Percentiles rank a stretch among this genome's conserved stretches.
Evolutionary conservation across 2,797 vertebrate genomes (phyloP).

Genomic region (Hephaestus fuliginosus): DNA sequence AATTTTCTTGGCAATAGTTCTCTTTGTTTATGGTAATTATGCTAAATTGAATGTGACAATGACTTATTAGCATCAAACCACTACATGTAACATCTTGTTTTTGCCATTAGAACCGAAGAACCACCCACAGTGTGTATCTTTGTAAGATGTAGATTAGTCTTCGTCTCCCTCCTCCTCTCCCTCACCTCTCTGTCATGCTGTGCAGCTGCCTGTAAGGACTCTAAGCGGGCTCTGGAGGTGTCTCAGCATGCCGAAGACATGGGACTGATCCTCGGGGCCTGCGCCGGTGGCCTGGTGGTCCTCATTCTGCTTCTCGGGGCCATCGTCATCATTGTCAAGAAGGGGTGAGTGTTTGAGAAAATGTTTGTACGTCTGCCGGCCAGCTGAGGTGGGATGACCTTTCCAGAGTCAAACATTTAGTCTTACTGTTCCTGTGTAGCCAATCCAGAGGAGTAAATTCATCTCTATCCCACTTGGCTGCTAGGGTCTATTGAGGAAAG

Average conservation of each 20-base stretch:
- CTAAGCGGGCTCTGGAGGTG: constrained; percentile 92
- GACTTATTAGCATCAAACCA: constrained; percentile 30
- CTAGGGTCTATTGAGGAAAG: constrained; percentile 64
- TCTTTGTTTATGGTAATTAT: constrained; percentile 40
- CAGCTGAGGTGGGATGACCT: constrained; percentile 18
- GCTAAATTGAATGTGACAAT: constrained; percentile 33
- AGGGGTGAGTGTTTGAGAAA: constrained; percentile 88
- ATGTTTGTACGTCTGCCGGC: constrained; percentile 17
- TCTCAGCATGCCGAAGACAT: constrained; percentile 96
- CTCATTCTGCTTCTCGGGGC: constrained; percentile 94
- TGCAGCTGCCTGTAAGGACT: constrained; percentile 95
- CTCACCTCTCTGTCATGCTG: background rate
- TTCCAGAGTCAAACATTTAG: constrained; percentile 40
- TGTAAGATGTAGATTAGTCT: background rate
- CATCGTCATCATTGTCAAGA: constrained; percentile 92
- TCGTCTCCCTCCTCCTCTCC: background rate
- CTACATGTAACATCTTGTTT: constrained; percentile 12
- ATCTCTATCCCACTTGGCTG: constrained; percentile 70
- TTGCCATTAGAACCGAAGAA: constrained; percentile 5
- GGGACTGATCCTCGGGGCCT: constrained; percentile 95
- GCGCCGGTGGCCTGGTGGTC: constrained; percentile 92
- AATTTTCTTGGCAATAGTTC: constrained; percentile 20
- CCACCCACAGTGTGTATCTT: background rate
- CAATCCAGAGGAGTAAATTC: constrained; percentile 56
- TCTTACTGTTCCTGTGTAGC: constrained; percentile 46